Base-by-base conservation (phyloP, 1,140 invertebrate genomes). In the Stegodyphus mimosarum region DNA sequence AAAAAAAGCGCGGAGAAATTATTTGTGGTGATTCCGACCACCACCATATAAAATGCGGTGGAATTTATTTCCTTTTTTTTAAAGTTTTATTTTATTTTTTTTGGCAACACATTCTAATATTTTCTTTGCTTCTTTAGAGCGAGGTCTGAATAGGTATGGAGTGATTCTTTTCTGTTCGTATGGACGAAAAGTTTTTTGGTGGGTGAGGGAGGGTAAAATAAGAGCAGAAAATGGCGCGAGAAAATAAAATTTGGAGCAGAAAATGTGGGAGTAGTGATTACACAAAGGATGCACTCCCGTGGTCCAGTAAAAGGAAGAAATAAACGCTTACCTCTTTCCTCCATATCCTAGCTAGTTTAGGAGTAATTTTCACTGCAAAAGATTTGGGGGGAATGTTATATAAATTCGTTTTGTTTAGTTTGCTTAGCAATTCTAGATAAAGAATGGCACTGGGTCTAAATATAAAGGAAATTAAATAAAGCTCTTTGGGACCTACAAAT, bases 71-170 rank as follows among this genome's bases (percentile, higher is more conserved):
- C 1, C 33, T 33, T 33, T 33, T 33, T 33, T 33, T 33, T 33
- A 1, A 33, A 33, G 33, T 33, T 33, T 33, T 33, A 60, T 17
- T 50, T 7, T 74, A 74, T 76, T 76, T 76, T 49, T 76, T n/a
- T 55, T 11, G 33, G n/a, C 74, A 60, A 64, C 74, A 49, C 60
- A 76, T 76, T 76, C 74, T 76, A 78, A 78, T 78, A 78, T 69
- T 78, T 64, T 70, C 64, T 18, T 15, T 66, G 50, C 74, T 76
- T 76, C 60, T 76, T 48, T n/a, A 55, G n/a, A 49, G 76, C 76
- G 69, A 69, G 67, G 9, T 53, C 15, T 69, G 76, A 78, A 78
- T 78, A 78, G 76, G n/a, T 33, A 48, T 7, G 70, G 50, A 13
- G 63, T 33, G 74, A 52, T 69, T 66, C 66, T 78, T 69, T 78